Evolutionary conservation across 2,113 vertebrate genomes (phyloP).

Genomic region (Chlorocebus sabaeus): DNA sequence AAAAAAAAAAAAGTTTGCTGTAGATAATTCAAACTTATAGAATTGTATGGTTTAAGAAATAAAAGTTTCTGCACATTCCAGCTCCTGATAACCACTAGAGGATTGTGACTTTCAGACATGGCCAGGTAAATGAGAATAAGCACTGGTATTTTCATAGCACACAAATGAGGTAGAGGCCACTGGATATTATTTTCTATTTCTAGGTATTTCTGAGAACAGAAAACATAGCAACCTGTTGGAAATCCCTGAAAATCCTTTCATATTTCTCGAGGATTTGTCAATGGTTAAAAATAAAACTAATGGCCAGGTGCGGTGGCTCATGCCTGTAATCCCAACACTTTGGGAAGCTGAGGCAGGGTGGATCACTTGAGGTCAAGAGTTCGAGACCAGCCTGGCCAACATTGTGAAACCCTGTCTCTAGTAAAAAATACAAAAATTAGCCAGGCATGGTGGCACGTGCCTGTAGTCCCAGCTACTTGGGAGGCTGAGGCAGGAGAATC

Average conservation of each 20-base stretch:
- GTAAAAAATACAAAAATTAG: too few relatives aligned
- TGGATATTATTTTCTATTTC: not conserved
- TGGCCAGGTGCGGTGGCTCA: too few relatives aligned
- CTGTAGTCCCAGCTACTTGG: too few relatives aligned
- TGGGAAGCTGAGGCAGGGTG: too few relatives aligned
- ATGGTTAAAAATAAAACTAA: not conserved
- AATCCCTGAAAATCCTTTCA: not conserved
- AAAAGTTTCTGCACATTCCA: not conserved
- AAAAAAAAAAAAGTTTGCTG: not conserved
- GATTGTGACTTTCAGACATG: accelerated
- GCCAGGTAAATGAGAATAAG: not conserved
- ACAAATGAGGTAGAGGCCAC: not conserved
- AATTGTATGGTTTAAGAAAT: not conserved
- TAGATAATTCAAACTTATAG: not conserved
- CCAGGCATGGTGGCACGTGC: too few relatives aligned
- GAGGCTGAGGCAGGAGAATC: too few relatives aligned
- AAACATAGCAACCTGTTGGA: not conserved
- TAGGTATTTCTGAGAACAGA: not conserved
- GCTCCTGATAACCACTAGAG: accelerated
- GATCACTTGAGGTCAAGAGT: too few relatives aligned
- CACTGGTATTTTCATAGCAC: not conserved
- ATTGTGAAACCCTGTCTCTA: too few relatives aligned
- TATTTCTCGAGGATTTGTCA: not conserved
- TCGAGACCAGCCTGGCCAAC: too few relatives aligned
- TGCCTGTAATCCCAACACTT: too few relatives aligned